Evolutionary conservation across 1,140 invertebrate genomes (phyloP), one percentile per base, ranked within the genome.

Genomic region (Portunus trituberculatus): DNA sequence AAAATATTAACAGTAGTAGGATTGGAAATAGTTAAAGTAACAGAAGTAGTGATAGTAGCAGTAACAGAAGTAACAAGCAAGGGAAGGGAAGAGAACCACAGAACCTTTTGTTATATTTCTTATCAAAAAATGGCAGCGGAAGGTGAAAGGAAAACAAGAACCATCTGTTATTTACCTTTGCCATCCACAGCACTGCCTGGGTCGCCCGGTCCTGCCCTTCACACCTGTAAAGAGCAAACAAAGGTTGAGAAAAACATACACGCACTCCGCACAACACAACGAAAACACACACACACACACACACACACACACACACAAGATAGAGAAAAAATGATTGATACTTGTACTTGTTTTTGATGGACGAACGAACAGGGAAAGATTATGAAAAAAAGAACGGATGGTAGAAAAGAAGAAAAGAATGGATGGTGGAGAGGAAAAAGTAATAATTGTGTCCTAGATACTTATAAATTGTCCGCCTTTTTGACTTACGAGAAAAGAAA

Each of bases 221-320:
- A 39, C 29, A 82, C 76, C 46, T n/a, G 45, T 90, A 46, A 39
- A 46, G 28, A 59, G 39, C 14, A 91, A 16, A 92, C 20, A 92
- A 4, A 93, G 10, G 25, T 4, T 45, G 1, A 83, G 28, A 31
- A 4, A 46, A n/a, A 83, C n/a, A 92, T 7, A 39, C 31, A 82
- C 59, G n/a, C 45, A 25, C 91, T 31, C 31, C 25, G 32, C 8
- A 46, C 14, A 32, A 29, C 20, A 39, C n/a, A 48, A 92, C 52
- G 76, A n/a, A n/a, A 48, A 93, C 32, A 93, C 67, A 84, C 76
- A 93, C 76, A 83, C 76, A 84, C 32, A 84, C 52, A 84, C 32
- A 84, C 67, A 45, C 76, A 84, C 76, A 83, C 76, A 84, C 16
- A 84, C 29, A 45, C 39, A 39, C 67, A 20, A 59, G 52, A 59